Conservation (phyloP, 2,888 invertebrate genomes). For the Synergus umbraculus region DNA sequence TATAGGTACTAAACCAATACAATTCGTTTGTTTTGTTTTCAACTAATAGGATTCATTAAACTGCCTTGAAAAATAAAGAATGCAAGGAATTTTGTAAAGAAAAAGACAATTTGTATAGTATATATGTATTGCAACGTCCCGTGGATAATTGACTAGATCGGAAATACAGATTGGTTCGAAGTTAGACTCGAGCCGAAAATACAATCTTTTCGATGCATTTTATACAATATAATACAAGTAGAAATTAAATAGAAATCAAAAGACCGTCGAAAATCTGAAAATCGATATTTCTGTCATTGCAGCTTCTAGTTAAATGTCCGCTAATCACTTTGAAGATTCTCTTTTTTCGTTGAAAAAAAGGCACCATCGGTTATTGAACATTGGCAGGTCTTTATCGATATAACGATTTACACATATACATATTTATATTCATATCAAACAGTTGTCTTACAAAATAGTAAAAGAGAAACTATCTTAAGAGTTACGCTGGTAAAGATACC, state of each 20-base stretch:
- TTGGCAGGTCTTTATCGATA: constrained; percentile 21
- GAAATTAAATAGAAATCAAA: constrained; percentile 29
- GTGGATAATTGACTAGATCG: constrained; percentile 73
- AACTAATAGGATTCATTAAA: not conserved
- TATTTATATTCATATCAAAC: constrained; percentile 40
- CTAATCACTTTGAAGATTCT: constrained; percentile 4
- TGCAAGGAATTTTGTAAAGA: constrained; percentile 24
- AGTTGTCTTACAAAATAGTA: constrained; percentile 36
- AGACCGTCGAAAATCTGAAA: not conserved
- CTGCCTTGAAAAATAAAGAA: not conserved
- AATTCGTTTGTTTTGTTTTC: constrained; percentile 57
- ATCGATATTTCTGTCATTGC: not conserved
- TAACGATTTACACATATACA: constrained; percentile 36
- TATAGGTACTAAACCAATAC: constrained; percentile 71
- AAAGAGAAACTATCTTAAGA: constrained; percentile 21
- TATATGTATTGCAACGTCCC: constrained; percentile 69
- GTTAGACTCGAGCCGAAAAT: not conserved
- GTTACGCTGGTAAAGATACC: constrained; percentile 29
- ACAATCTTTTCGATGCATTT: constrained; percentile 26
- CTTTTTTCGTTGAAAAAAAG: constrained; percentile 14
- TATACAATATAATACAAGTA: constrained; percentile 14
- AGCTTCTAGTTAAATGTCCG: constrained; percentile 37
- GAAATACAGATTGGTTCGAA: constrained; percentile 54
- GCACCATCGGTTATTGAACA: constrained; percentile 32
- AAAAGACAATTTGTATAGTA: constrained; percentile 50